Evolutionary conservation across 1,140 invertebrate genomes (phyloP), one percentile per base, ranked within the genome.

Genomic region (Bombus impatiens): DNA sequence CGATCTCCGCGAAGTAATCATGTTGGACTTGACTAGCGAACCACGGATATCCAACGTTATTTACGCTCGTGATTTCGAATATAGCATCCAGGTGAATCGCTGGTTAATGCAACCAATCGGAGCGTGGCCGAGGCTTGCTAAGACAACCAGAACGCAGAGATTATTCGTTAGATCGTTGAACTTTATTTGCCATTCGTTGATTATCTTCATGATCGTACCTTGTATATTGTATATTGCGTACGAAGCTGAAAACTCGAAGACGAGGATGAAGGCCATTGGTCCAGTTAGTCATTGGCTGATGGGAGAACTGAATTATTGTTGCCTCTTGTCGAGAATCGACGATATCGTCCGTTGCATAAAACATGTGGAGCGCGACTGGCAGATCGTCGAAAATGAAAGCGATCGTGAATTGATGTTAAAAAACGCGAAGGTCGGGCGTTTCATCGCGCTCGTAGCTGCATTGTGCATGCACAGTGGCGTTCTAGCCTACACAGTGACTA

Each of bases 261-360:
- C 87, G 0, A 91, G 85, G 35, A 77, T 94, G 44, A 93, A 93
- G 35, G 83, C 92, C 0, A 90, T 91, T 9, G 93, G 93, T 13
- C 91, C 93, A 0, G 84, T 93, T 84, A 93, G 91, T 47, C 93
- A 93, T 47, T 90, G 88, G 80, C 2, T 93, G 15, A 94, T 94
- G 91, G 89, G 89, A 4, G 91, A 92, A 12, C 12, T 89, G 22
- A 94, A 94, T 57, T 94, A 94, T 22, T 91, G 82, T 12, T 92
- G 80, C 8, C 72, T 94, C 1, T 57, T 92, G 5, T 32, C 75
- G 4, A 82, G 77, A 12, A 79, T 77, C 25, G 47, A 68, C 0
- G 87, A 93, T 5, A 93, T 94, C 68, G 83, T 78, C 18, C 37
- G 65, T 0, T 91, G 91, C 42, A 65, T 92, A 37, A 15, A 87